phyloP scores from a whole-genome alignment of 2,888 invertebrate species.

The Invenusta paracnida region DNA sequence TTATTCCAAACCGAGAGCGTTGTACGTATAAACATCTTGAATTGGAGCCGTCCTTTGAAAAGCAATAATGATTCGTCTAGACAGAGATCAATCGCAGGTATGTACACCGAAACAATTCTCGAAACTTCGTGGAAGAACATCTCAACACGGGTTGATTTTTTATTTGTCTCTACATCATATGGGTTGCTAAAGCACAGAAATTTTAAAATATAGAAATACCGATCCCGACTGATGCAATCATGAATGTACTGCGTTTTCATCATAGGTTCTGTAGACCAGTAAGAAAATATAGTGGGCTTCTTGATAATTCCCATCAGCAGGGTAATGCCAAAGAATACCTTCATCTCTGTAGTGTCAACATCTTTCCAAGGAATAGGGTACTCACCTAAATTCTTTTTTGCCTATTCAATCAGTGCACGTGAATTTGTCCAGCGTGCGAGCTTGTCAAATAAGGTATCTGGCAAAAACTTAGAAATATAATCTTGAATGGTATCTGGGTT shows the following conservation, averaged over 20 bases:
- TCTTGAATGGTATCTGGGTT: neutral
- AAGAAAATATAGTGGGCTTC: neutral
- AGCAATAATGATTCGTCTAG: constrained; percentile 23
- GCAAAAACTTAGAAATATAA: neutral
- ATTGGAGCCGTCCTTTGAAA: neutral
- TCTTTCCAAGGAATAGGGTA: neutral
- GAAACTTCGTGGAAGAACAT: neutral
- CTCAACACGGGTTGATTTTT: neutral
- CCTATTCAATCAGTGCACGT: neutral
- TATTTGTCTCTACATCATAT: neutral
- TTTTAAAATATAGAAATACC: neutral
- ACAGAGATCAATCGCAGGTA: constrained; percentile 11
- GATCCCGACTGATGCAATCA: neutral
- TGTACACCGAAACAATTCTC: neutral
- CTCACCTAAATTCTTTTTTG: neutral
- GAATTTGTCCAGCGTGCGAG: neutral
- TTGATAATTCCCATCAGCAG: neutral
- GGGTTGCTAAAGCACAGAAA: neutral
- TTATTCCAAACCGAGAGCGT: constrained; percentile 11
- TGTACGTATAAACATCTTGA: constrained; percentile 23
- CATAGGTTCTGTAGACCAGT: neutral
- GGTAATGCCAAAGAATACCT: neutral
- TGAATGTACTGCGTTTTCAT: neutral
- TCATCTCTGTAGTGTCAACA: neutral
- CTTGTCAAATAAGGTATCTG: neutral